Percentiles rank a stretch among this genome's conserved stretches.
Evolutionary conservation across 2,113 vertebrate species (phyloP).

Genomic region (Rhombomys opimus): DNA sequence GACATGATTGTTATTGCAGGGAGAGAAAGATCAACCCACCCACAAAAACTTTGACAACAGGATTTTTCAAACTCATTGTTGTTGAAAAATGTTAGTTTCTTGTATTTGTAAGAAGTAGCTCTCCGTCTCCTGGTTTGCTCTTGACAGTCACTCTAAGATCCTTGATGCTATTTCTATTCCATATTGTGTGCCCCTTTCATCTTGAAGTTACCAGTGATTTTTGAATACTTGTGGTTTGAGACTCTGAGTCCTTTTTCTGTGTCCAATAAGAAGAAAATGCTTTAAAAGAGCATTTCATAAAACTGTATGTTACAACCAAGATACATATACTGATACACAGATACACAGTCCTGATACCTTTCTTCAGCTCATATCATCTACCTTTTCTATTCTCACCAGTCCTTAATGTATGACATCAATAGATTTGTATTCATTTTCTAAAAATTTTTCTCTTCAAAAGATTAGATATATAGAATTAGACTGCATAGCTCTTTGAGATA

Average conservation of each 20-base stretch:
- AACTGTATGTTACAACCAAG: background rate
- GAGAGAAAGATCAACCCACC: too few species aligned
- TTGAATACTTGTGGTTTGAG: background rate
- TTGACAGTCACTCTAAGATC: background rate
- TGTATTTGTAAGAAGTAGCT: background rate
- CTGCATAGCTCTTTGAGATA: background rate
- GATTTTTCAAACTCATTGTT: background rate
- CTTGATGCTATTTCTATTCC: background rate
- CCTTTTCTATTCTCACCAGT: background rate
- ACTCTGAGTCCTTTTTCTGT: background rate
- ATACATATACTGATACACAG: background rate
- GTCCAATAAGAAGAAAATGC: background rate
- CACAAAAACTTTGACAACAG: too few species aligned
- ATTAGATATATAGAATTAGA: background rate
- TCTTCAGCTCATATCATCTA: background rate
- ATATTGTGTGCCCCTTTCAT: background rate
- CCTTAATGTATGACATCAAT: background rate
- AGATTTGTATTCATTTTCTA: background rate
- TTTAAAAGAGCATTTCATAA: background rate
- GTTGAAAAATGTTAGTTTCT: background rate
- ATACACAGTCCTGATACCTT: background rate
- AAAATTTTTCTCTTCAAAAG: conserved; percentile 31
- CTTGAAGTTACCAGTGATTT: background rate
- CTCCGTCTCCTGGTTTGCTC: background rate
- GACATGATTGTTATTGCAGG: too few species aligned